Conservation (phyloP, 2,888 invertebrate species). For the Heteropelma amictum region DNA sequence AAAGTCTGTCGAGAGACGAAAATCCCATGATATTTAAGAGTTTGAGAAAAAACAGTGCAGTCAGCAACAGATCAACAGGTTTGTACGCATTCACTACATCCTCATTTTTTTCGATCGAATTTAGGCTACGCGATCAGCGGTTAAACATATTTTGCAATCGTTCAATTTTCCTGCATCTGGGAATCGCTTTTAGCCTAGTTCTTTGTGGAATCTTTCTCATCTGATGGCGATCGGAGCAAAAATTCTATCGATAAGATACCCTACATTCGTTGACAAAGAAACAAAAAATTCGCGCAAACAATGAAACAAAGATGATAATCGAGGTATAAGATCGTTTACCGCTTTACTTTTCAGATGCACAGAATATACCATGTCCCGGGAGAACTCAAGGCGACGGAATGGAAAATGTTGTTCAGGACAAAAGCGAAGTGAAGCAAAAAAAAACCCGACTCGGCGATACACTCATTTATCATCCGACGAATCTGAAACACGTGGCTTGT, state of each 20-base stretch:
- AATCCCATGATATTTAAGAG: slow-evolving; percentile 45
- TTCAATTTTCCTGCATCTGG: too few species aligned
- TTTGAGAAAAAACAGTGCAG: slow-evolving; percentile 32
- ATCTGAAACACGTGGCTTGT: slow-evolving; percentile 71
- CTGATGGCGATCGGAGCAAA: too few species aligned
- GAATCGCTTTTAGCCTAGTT: too few species aligned
- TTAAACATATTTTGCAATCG: too few species aligned
- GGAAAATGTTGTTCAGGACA: slow-evolving; percentile 79
- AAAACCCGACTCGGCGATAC: slow-evolving; percentile 73
- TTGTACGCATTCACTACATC: background rate
- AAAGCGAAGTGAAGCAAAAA: slow-evolving; percentile 63
- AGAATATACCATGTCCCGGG: slow-evolving; percentile 65
- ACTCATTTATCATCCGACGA: slow-evolving; percentile 76
- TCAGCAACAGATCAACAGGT: slow-evolving; percentile 51
- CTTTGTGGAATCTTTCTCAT: too few species aligned
- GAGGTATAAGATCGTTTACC: background rate
- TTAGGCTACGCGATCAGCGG: too few species aligned
- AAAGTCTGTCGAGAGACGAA: slow-evolving; percentile 23
- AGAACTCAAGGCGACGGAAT: slow-evolving; percentile 89
- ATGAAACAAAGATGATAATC: background rate
- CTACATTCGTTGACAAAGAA: too few species aligned
- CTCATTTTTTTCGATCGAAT: background rate
- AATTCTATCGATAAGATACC: too few species aligned
- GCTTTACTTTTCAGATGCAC: slow-evolving; percentile 66
- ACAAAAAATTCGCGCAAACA: background rate